Evolutionary conservation across 2,113 vertebrate species (phyloP).

Genomic region (Physeter macrocephalus): DNA sequence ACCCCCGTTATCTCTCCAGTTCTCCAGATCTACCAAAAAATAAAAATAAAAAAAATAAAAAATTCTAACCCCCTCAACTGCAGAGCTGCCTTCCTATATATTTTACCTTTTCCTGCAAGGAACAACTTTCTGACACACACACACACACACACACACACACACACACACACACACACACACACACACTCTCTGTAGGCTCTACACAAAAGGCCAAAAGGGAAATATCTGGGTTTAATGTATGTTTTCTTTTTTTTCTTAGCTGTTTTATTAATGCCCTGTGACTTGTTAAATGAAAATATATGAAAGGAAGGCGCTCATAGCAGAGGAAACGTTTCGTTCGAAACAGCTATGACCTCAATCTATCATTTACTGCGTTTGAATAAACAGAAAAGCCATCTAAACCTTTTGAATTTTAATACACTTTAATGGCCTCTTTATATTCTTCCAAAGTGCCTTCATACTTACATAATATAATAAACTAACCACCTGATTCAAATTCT

Average conservation of each 20-base stretch:
- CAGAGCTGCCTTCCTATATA: neutral
- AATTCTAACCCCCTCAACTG: neutral
- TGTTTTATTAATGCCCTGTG: neutral
- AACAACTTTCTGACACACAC: no score
- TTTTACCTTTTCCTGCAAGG: neutral
- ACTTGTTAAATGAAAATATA: slow-evolving; percentile 5
- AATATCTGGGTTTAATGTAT: neutral
- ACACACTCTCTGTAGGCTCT: neutral
- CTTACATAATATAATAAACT: neutral
- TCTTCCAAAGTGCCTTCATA: neutral
- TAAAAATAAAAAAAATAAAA: neutral
- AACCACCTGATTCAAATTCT: neutral
- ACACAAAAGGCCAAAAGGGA: neutral
- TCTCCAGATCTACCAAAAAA: neutral
- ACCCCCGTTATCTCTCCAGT: neutral
- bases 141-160: neutral
- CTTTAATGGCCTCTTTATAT: slow-evolving; percentile 12
- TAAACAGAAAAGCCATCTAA: neutral
- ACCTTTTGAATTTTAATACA: slow-evolving; percentile 37
- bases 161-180: neutral
- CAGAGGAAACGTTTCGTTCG: neutral
- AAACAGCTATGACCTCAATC: neutral
- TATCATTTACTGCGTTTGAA: neutral
- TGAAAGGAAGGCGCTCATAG: neutral
- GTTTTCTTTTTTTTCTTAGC: slow-evolving; percentile 1